phyloP scores from a whole-genome alignment of 2,888 invertebrate genomes.

The Mythimna loreyi region DNA sequence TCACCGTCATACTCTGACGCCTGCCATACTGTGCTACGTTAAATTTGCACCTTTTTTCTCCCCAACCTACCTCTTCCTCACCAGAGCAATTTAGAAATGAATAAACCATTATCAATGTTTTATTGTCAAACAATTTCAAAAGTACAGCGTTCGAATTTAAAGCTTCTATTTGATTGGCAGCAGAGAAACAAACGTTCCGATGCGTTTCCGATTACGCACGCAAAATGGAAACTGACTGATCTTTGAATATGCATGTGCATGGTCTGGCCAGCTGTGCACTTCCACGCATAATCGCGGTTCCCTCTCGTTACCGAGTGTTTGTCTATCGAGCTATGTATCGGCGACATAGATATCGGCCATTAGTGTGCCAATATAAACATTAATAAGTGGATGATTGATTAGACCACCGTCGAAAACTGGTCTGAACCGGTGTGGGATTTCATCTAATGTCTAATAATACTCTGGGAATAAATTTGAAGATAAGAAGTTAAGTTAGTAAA shows the following conservation, averaged over 20 bases:
- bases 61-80: conserved; percentile 80
- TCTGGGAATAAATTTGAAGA: conserved; percentile 37
- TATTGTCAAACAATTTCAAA: conserved; percentile 60
- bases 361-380: conserved; percentile 71
- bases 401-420: conserved; percentile 40
- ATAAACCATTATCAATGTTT: conserved; percentile 77
- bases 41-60: conserved; percentile 71
- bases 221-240: conserved; percentile 88
- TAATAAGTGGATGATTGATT: conserved; percentile 66
- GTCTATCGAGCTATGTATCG: conserved; percentile 63
- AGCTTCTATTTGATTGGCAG: conserved; percentile 75
- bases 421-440: conserved; percentile 48
- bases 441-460: conserved; percentile 37
- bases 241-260: conserved; percentile 88
- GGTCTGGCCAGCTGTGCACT: conserved; percentile 73
- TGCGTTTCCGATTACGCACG: conserved; percentile 87
- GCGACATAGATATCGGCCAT: conserved; percentile 72
- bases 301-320: conserved; percentile 69
- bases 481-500: conserved; percentile 37
- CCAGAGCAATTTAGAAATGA: conserved; percentile 81
- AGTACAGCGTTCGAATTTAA: conserved; percentile 67
- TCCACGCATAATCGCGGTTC: conserved; percentile 67
- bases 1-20: conserved; percentile 83
- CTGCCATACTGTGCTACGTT: conserved; percentile 72
- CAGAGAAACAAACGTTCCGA: conserved; percentile 67